A percentile compares a stretch with the other conserved stretches of the same genome.
These are phyloP conservation scores for Girardinus metallicus DNA, from an alignment of 2,797 vertebrate genomes.

Conservation along the genomic window DNA sequence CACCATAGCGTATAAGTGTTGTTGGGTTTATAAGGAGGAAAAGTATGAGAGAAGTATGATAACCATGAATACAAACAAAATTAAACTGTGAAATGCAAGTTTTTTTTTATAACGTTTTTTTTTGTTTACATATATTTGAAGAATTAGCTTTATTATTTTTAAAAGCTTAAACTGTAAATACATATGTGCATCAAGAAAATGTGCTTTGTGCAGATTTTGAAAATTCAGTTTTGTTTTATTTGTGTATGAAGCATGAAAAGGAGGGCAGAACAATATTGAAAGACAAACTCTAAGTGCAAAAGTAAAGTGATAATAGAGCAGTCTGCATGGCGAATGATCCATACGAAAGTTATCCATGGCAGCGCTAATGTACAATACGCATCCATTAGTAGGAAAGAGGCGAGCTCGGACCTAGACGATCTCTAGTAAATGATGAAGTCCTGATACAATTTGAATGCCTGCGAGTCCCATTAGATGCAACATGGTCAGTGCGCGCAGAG, in stretches of 20 bases:
- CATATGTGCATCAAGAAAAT: not conserved
- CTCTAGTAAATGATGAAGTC: slow-evolving; percentile 74
- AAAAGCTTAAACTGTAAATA: not conserved
- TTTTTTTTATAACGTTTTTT: slow-evolving; percentile 28
- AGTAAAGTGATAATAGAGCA: slow-evolving; percentile 50
- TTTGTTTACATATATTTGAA: not conserved
- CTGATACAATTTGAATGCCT: slow-evolving; percentile 78
- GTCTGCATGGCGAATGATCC: slow-evolving; percentile 56
- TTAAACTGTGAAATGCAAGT: slow-evolving; percentile 29
- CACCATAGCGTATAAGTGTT: slow-evolving; percentile 49
- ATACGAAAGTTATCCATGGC: slow-evolving; percentile 66
- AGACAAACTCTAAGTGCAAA: slow-evolving; percentile 30
- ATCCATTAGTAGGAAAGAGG: slow-evolving; percentile 73
- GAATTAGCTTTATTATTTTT: not conserved
- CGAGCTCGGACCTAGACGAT: slow-evolving; percentile 61
- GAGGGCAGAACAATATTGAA: slow-evolving; percentile 8
- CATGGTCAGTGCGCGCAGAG: slow-evolving; percentile 65
- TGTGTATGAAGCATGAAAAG: slow-evolving; percentile 7
- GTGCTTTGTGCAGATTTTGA: not conserved
- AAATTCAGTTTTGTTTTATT: not conserved
- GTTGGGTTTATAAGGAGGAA: slow-evolving; percentile 38
- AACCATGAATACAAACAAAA: slow-evolving; percentile 44
- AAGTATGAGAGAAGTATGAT: slow-evolving; percentile 31
- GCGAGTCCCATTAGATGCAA: slow-evolving; percentile 74
- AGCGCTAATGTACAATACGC: slow-evolving; percentile 70